Base-by-base conservation (phyloP, 1,140 invertebrate species). In the Zophobas atratus region DNA sequence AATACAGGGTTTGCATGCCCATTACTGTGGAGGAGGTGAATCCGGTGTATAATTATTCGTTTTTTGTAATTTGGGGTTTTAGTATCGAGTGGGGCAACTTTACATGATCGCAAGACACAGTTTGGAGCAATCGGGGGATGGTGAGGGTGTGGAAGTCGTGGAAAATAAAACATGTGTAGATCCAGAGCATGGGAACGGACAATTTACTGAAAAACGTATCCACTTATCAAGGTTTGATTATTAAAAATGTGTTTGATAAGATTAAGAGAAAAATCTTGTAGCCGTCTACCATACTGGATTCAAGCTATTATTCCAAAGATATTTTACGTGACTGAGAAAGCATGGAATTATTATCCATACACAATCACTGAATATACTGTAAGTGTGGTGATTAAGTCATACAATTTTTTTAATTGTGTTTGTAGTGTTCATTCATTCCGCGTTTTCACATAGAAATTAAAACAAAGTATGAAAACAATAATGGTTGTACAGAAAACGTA, bases 31-130 rank as follows among this genome's bases (percentile, higher is more conserved):
- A 97, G 84, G 96, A 98, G 93, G 96, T 97, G 89, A 85, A 84
- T 77, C 60, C 20, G 20, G 20, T 20, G 20, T 63, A 43, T 6
- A 73, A 76, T 71, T 70, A 76, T 76, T 79, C n/a, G 20, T 74
- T 51, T 79, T 20, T 36, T 2, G 41, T 67, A 32, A 48, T 5
- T 75, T 75, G 39, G 20, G 20, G 35, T 88, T 89, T 71, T 85
- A 98, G 96, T 98, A 98, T 87, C 92, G 91, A 70, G 93, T 97
- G 84, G 96, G 96, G 0, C 96, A 98, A 83, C 89, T 98, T 67
- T 98, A 97, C 87, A 98, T 98, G 96, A 97, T 98, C 83, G 95
- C 96, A 2, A 92, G 96, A 76, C 96, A 98, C 84, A 97, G 96
- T 86, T 91, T 93, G 83, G 96, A 98, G 84, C 96, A 98, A 84